These are phyloP conservation scores for Aphaenogaster rudis DNA, from an alignment of 1,140 invertebrate species.

Conservation along the genomic window DNA sequence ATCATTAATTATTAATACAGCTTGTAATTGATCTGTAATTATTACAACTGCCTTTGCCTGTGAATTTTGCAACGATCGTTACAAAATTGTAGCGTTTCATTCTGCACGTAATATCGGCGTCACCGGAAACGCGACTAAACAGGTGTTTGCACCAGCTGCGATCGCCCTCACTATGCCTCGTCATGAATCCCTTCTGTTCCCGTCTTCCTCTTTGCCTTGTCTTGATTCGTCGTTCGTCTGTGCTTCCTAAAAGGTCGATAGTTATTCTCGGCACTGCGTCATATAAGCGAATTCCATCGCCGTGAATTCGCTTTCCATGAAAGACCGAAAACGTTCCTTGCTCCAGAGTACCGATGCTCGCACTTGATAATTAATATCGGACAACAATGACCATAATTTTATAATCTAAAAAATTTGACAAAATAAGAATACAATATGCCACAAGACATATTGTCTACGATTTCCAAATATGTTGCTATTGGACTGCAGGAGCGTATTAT, in stretches of 20 bases:
- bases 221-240: background rate
- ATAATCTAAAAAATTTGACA: background rate
- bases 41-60: background rate
- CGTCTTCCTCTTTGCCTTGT: constrained; percentile 15
- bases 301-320: constrained; percentile 6
- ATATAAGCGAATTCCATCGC: constrained; percentile 32
- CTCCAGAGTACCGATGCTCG: background rate
- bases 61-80: background rate
- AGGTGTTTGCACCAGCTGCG: constrained; percentile 72
- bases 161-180: constrained; percentile 47
- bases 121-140: constrained; percentile 73
- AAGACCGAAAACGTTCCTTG: background rate
- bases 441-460: background rate
- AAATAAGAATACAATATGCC: background rate
- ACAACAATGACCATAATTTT: background rate
- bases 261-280: constrained; percentile 55
- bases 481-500: background rate
- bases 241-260: constrained; percentile 57
- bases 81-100: constrained; percentile 34
- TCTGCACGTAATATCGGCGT: constrained; percentile 18
- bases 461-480: background rate
- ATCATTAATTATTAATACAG: background rate
- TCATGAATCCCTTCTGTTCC: constrained; percentile 53
- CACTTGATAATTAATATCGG: background rate
- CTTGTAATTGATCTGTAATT: background rate